Evolutionary conservation across 1,140 invertebrate genomes (phyloP).

Genomic region (Sitodiplosis mosellana): DNA sequence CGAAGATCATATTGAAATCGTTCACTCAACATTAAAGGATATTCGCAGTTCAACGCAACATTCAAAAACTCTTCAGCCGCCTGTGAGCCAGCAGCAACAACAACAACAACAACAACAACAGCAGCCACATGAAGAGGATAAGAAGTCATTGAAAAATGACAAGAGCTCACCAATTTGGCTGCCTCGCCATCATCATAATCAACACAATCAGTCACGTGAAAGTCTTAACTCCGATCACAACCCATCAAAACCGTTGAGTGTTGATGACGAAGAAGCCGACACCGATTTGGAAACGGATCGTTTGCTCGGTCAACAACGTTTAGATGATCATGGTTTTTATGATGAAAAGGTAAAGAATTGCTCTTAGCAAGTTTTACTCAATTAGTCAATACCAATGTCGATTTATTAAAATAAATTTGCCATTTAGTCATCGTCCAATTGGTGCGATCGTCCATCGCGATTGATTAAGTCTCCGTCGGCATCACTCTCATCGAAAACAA

Average conservation of each 20-base stretch:
- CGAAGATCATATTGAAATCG: no score
- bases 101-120: not conserved
- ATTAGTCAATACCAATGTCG: slow-evolving; percentile 73
- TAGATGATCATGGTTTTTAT: slow-evolving; percentile 78
- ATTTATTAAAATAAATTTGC: slow-evolving; percentile 18
- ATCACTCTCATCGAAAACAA: slow-evolving; percentile 8
- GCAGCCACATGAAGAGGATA: not conserved
- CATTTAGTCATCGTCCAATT: not conserved
- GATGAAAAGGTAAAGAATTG: slow-evolving; percentile 44
- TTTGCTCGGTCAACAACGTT: slow-evolving; percentile 69
- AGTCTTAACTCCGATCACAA: slow-evolving; percentile 9
- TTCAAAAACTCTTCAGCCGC: not conserved
- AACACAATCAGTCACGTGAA: not conserved
- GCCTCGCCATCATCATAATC: slow-evolving; percentile 10
- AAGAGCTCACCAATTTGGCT: slow-evolving; percentile 19
- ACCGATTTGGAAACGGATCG: slow-evolving; percentile 80
- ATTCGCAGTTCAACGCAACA: not conserved
- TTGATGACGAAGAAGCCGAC: slow-evolving; percentile 55
- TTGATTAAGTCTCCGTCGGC: not conserved
- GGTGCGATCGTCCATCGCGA: not conserved
- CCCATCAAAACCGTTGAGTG: slow-evolving; percentile 20
- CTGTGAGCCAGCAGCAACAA: not conserved
- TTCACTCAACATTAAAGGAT: not conserved
- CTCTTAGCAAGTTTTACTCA: no score
- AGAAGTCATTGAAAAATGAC: not conserved